A percentile compares a stretch with the other conserved stretches of the same genome.
Evolutionary conservation across 1,140 invertebrate genomes (phyloP).

Genomic region (Trichogramma pretiosum): DNA sequence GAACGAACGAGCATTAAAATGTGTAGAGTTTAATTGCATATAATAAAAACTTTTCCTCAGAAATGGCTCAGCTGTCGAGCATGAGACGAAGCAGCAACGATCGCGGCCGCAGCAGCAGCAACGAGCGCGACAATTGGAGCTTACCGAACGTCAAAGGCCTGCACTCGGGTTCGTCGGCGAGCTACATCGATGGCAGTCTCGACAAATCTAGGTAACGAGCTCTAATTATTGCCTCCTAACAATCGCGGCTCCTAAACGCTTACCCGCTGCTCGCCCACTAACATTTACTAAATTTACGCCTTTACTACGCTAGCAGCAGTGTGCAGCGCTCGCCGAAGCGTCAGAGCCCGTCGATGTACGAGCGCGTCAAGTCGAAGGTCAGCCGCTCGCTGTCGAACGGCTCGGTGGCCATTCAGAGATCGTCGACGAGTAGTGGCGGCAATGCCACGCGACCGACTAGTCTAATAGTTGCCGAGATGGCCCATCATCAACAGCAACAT

Average conservation of each 20-base stretch:
- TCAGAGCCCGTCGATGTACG: slow-evolving; percentile 49
- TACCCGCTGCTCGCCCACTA: no score
- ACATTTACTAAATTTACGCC: no score
- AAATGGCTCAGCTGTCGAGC: slow-evolving; percentile 41
- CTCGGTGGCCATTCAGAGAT: slow-evolving; percentile 38
- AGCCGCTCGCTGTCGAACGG: slow-evolving; percentile 49
- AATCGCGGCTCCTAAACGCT: no score
- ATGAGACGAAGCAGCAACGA: slow-evolving; percentile 32
- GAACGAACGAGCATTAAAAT: no score
- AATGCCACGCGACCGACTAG: slow-evolving; percentile 35
- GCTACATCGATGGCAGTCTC: slow-evolving; percentile 10
- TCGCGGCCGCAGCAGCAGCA: slow-evolving; percentile 13
- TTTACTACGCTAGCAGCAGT: no score
- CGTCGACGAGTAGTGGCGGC: slow-evolving; percentile 22
- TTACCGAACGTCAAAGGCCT: slow-evolving; percentile 30
- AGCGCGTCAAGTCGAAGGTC: slow-evolving; percentile 51
- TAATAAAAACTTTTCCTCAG: no score
- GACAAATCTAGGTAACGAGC: slow-evolving; percentile 13
- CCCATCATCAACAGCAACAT: no score
- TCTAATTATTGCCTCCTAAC: no score
- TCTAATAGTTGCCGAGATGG: slow-evolving; percentile 35
- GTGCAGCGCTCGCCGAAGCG: slow-evolving; percentile 47
- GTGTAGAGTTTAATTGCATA: no score
- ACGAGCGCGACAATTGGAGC: slow-evolving; percentile 36
- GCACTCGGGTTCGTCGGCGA: slow-evolving; percentile 8